Evolutionary conservation across 2,113 vertebrate species (phyloP).

Genomic region (Malurus alboscapulatus): DNA sequence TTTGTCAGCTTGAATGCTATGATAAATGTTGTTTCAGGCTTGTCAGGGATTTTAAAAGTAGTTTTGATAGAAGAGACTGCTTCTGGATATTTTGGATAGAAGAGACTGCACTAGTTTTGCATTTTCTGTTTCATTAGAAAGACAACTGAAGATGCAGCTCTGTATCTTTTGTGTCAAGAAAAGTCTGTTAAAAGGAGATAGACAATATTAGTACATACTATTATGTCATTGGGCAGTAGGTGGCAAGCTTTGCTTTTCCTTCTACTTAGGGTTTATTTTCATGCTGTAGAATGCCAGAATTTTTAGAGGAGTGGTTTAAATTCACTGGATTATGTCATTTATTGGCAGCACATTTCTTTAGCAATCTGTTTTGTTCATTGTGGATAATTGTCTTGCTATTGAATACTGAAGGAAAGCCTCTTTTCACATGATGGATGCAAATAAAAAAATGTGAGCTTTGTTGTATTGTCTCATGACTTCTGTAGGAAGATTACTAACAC

Average conservation of each 20-base stretch:
- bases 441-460: slow-evolving; percentile 29
- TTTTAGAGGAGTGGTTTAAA: slow-evolving; percentile 60
- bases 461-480: slow-evolving; percentile 40
- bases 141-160: not conserved
- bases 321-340: slow-evolving; percentile 67
- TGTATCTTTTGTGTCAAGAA: not conserved
- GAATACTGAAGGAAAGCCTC: not conserved
- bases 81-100: not conserved
- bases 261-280: slow-evolving; percentile 63
- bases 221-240: slow-evolving; percentile 77
- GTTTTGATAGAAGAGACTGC: not conserved
- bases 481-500: slow-evolving; percentile 8
- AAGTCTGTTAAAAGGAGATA: not conserved
- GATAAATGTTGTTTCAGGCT: slow-evolving; percentile 14
- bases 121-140: not conserved
- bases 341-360: slow-evolving; percentile 35
- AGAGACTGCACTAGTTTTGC: not conserved
- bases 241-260: slow-evolving; percentile 80
- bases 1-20: slow-evolving; percentile 9
- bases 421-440: not conserved
- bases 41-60: not conserved
- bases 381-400: slow-evolving; percentile 12
- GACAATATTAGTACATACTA: slow-evolving; percentile 17
- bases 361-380: slow-evolving; percentile 39
- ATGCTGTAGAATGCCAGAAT: slow-evolving; percentile 35